Conservation (phyloP, 2,888 invertebrate genomes). For the Metallyticus violacea region DNA sequence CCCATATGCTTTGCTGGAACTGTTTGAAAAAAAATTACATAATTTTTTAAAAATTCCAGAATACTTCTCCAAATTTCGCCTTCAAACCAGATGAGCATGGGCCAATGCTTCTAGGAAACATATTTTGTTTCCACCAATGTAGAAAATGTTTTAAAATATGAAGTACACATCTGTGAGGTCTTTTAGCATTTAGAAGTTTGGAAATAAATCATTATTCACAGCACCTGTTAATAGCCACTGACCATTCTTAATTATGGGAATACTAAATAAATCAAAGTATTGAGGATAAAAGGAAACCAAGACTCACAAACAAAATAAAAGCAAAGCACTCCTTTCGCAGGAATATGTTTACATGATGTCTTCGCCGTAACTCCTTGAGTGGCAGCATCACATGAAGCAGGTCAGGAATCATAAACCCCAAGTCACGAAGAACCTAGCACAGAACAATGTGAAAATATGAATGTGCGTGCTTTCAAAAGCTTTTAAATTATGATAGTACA, state of each 20-base stretch:
- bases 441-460: too few relatives aligned
- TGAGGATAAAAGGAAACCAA: conserved; percentile 3
- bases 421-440: conserved; percentile 64
- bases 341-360: conserved; percentile 37
- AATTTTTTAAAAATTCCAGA: not conserved
- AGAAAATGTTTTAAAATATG: not conserved
- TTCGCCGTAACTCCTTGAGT: conserved; percentile 49
- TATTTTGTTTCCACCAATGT: not conserved
- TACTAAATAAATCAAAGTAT: not conserved
- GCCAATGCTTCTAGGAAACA: not conserved
- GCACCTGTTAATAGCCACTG: not conserved
- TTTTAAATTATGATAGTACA: too few relatives aligned
- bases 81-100: not conserved
- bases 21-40: not conserved
- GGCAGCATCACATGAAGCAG: conserved; percentile 61
- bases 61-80: not conserved
- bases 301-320: conserved; percentile 44
- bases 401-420: conserved; percentile 67
- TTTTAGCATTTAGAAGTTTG: not conserved
- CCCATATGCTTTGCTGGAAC: not conserved
- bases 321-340: conserved; percentile 44
- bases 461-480: not conserved
- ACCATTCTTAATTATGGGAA: not conserved
- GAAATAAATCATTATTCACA: not conserved
- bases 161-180: not conserved